Evolutionary conservation across 2,888 invertebrate species (phyloP).

Genomic region (Leptopilina syphax): DNA sequence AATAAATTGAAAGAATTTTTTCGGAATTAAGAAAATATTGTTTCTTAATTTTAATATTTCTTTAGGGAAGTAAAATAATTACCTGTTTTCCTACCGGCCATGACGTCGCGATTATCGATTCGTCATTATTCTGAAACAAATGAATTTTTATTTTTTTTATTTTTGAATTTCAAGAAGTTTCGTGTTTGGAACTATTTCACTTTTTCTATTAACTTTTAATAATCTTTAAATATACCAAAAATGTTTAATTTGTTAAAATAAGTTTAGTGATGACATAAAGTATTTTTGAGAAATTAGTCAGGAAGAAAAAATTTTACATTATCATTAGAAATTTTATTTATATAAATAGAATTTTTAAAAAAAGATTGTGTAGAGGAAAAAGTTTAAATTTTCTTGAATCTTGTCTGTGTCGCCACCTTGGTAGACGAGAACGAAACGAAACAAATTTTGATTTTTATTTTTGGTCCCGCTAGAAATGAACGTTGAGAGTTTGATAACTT

Average conservation of each 20-base stretch:
- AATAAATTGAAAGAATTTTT: neutral
- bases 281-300: too few species aligned
- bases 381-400: conserved; percentile 41
- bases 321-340: too few species aligned
- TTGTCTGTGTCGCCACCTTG: conserved; percentile 49
- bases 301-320: too few species aligned
- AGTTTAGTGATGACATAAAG: too few species aligned
- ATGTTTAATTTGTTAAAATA: too few species aligned
- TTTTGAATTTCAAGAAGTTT: too few species aligned
- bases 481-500: conserved; percentile 60
- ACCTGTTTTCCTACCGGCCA: conserved; percentile 66
- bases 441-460: conserved; percentile 35
- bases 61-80: neutral
- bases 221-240: too few species aligned
- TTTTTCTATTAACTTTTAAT: too few species aligned
- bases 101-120: conserved; percentile 48
- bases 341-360: too few species aligned
- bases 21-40: neutral
- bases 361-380: too few species aligned
- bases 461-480: neutral
- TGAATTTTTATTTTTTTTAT: neutral
- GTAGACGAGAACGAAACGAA: conserved; percentile 24
- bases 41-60: conserved; percentile 1
- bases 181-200: too few species aligned
- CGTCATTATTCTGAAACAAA: conserved; percentile 52